Percentiles rank a stretch among this genome's conserved stretches.
phyloP scores from a whole-genome alignment of 2,888 invertebrate genomes.

The Thysanoteuthis rhombus region DNA sequence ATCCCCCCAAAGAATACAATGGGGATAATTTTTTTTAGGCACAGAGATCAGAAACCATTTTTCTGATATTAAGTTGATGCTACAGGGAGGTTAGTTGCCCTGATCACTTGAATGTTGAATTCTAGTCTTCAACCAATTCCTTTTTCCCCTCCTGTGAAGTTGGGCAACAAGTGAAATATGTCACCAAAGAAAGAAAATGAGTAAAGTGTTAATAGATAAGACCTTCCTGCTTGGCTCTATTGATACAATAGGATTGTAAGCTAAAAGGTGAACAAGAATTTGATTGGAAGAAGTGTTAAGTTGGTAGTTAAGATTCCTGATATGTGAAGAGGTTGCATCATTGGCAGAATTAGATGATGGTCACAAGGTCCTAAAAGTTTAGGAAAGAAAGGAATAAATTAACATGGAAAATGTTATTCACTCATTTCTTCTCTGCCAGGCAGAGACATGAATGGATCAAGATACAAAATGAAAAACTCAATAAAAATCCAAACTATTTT shows the following conservation, averaged over 20 bases:
- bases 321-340: neutral
- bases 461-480: conserved; percentile 12
- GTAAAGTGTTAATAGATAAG: neutral
- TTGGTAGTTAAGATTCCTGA: too few relatives aligned
- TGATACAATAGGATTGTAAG: neutral
- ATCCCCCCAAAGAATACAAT: neutral
- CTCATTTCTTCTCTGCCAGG: neutral
- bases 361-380: neutral
- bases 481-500: conserved; percentile 1
- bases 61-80: neutral
- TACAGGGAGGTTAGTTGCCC: neutral
- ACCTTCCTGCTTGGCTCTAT: neutral
- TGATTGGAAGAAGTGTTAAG: too few relatives aligned
- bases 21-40: neutral
- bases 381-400: neutral
- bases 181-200: neutral
- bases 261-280: too few relatives aligned
- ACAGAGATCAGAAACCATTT: neutral
- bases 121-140: too few relatives aligned
- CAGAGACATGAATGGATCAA: neutral
- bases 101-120: too few relatives aligned
- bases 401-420: neutral
- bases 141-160: too few relatives aligned
- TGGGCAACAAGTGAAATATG: neutral
- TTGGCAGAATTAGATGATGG: neutral